Evolutionary conservation across 2,888 invertebrate genomes (phyloP), one percentile per base, ranked within the genome.

Genomic region (Lasioglossum villosulum): DNA sequence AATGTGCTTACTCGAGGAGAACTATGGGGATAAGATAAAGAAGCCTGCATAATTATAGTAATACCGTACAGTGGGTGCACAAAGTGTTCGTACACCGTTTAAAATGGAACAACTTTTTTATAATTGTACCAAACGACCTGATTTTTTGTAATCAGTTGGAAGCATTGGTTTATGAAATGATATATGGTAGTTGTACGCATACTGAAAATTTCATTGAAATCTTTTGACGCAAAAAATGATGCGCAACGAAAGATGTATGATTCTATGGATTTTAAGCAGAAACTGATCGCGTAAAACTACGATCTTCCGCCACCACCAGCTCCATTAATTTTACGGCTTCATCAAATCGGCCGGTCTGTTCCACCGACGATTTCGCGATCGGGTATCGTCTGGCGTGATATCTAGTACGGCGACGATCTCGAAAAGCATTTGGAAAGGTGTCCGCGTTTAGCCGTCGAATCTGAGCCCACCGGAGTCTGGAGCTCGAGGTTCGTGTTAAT

Each of bases 1-100:
- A 83, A 78, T 74, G 66, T 70, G 86, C 86, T 86, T 89, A 76
- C 87, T 84, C 83, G 75, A 84, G 83, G 48, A 75, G 73, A 83
- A 79, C 75, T 78, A 79, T 71, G 45, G 79, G 86, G 82, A 89
- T 82, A 87, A 90, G 89, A 88, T 88, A 87, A 90, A 83, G 79
- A 19, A 80, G 74, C 78, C 78, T 75, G 78, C 78, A 83, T 84
- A 86, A 88, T 87, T 73, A 83, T 82, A 75, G 81, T 81, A 83
- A 81, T 82, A 75, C 39, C 75, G 77, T 81, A n/a, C n/a, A n/a
- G n/a, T n/a, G n/a, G n/a, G n/a, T n/a, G n/a, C n/a, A n/a, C n/a
- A n/a, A n/a, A n/a, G n/a, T n/a, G n/a, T n/a, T n/a, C n/a, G n/a
- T n/a, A n/a, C n/a, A n/a, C n/a, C n/a, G n/a, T n/a, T n/a, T n/a